A percentile compares a stretch with the other conserved stretches of the same genome.
phyloP scores from a whole-genome alignment of 1,140 invertebrate genomes.

The Ceratitis capitata region DNA sequence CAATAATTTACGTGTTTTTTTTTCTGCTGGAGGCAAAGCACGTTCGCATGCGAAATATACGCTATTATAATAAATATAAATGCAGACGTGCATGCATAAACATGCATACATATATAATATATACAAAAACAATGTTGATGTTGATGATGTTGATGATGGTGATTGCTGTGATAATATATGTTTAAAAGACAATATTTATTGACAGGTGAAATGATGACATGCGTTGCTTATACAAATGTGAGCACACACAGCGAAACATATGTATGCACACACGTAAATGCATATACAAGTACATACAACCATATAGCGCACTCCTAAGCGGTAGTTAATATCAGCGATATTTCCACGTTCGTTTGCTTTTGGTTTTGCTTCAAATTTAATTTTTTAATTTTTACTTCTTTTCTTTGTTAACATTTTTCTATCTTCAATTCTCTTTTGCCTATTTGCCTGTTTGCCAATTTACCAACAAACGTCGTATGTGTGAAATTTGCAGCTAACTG shows the following conservation, averaged over 20 bases:
- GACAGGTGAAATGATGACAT: constrained; percentile 14
- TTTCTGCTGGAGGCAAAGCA: neutral
- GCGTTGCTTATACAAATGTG: neutral
- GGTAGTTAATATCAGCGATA: neutral
- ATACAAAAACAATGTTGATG: neutral
- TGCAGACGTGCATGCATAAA: neutral
- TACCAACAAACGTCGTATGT: neutral
- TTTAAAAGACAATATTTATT: constrained; percentile 2
- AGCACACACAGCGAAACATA: too few relatives aligned
- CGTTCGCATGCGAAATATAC: neutral
- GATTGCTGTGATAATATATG: neutral
- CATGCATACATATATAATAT: neutral
- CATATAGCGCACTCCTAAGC: neutral
- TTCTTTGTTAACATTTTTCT: neutral
- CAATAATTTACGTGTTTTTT: neutral
- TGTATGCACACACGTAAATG: neutral
- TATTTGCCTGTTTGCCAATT: neutral
- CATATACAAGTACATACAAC: neutral
- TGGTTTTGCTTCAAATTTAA: too few relatives aligned
- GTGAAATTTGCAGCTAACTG: neutral
- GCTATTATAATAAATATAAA: neutral
- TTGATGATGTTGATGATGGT: neutral
- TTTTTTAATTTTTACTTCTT: neutral
- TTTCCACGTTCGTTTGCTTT: neutral
- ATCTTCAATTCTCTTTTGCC: neutral